These are phyloP conservation scores for Drosophila antonietae DNA, from an alignment of 2,888 invertebrate species.

Conservation along the genomic window DNA sequence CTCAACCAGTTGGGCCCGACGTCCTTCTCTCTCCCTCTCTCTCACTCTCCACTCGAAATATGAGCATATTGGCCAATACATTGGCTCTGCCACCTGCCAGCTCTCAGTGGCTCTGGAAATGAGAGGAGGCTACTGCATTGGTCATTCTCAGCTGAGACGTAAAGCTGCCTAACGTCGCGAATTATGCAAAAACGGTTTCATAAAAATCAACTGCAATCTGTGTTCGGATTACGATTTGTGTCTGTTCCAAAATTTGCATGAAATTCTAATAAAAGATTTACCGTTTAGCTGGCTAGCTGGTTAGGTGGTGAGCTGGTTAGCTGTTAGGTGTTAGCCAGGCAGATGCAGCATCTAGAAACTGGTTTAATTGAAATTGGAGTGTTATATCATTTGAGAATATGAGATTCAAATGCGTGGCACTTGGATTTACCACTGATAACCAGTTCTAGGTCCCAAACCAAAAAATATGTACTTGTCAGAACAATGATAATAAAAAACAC, in stretches of 20 bases:
- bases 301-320: neutral
- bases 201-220: conserved; percentile 53
- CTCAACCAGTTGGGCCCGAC: conserved; percentile 65
- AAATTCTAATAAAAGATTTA: conserved; percentile 76
- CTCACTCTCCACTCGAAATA: neutral
- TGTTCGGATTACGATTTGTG: conserved; percentile 26
- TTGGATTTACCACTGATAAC: conserved; percentile 28
- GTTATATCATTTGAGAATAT: conserved; percentile 63
- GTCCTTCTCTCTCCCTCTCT: neutral
- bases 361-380: conserved; percentile 66
- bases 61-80: conserved; percentile 56
- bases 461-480: conserved; percentile 21
- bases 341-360: conserved; percentile 64
- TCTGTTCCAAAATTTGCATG: conserved; percentile 62
- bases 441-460: conserved; percentile 35
- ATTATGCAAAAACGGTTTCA: conserved; percentile 65
- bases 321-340: conserved; percentile 55
- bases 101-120: conserved; percentile 47
- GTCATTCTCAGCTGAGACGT: conserved; percentile 24
- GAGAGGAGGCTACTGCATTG: conserved; percentile 34
- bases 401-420: conserved; percentile 28
- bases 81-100: conserved; percentile 29
- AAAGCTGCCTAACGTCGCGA: conserved; percentile 5
- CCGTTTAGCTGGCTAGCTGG: conserved; percentile 50
- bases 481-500: neutral